Base-by-base conservation (phyloP, 1,140 invertebrate genomes). In the Drosophila kurseongensis region DNA sequence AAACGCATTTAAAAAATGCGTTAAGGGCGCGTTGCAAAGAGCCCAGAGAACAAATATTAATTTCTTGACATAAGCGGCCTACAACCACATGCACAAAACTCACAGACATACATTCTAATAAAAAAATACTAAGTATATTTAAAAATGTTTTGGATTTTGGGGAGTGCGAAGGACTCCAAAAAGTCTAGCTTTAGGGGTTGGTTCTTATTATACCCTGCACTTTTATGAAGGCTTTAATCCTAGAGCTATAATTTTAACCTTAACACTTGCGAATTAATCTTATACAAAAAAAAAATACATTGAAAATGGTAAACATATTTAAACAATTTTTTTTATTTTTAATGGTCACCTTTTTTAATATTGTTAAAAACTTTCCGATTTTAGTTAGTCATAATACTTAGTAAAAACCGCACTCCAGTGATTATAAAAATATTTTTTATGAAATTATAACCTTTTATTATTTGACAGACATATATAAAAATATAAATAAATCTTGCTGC, bases 1-100 rank as follows among this genome's bases (percentile, higher is more conserved):
- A 54, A 75, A 74, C 67, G 76, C 68, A 88, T 78, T 78, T 78
- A 4, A 88, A 88, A 88, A 89, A 89, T 80, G 86, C 82, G 86
- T 83, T 78, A 73, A 86, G 86, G 79, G 79, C 75, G 65, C 82
- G 85, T 85, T 75, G 69, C 80, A 80, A 84, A 84, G 80, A 52
- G 60, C 63, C 68, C 50, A 57, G 61, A 69, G 73, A 82, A 75
- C 81, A 90, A 90, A 90, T 86, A 90, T 78, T 86, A 88, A 90
- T 88, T 79, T 90, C 88, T 90, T 78, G 74, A 55, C 62, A 80
- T 58, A 74, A 47, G 59, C 57, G 42, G 36, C 50, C 51, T 23
- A 68, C 47, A 66, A 50, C 48, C 23, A 78, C 18, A 74, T 32
- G 41, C 47, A 59, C 27, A 59, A 48, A 13, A 47, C 41, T 40